Percentiles rank a stretch among this genome's conserved stretches.
phyloP scores from a whole-genome alignment of 2,797 vertebrate genomes.

The Sebastes oblongus region DNA sequence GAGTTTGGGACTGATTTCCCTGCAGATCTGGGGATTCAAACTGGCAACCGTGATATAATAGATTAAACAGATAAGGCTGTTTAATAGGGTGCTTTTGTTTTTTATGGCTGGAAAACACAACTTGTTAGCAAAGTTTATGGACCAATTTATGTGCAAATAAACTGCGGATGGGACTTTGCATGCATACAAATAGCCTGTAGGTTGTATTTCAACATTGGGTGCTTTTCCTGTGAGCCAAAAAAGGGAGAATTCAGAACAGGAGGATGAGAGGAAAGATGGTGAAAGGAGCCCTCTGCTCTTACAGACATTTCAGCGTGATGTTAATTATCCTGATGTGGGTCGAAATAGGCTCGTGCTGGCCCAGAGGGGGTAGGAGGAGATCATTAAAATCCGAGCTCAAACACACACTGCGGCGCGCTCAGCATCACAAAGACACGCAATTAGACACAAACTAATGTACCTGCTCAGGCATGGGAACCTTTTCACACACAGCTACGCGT shows the following conservation, averaged over 20 bases:
- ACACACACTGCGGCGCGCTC: conserved; percentile 25
- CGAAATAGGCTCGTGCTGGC: conserved; percentile 60
- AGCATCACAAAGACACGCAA: conserved; percentile 50
- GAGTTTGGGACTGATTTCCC: conserved; percentile 28
- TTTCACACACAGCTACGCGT: conserved; percentile 7
- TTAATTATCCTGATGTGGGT: conserved; percentile 82
- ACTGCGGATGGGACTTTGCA: conserved; percentile 20
- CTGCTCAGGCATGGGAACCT: conserved; percentile 37
- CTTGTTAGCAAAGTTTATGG: conserved; percentile 63
- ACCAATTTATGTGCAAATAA: conserved; percentile 68
- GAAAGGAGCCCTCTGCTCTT: conserved; percentile 45
- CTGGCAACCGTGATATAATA: conserved; percentile 40
- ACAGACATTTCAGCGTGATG: conserved; percentile 69
- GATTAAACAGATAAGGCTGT: conserved; percentile 23
- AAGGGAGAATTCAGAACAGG: conserved; percentile 3
- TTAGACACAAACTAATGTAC: conserved; percentile 50
- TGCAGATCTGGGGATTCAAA: conserved; percentile 48
- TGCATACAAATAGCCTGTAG: conserved; percentile 47
- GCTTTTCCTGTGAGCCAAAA: conserved; percentile 26
- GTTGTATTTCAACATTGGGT: conserved; percentile 49
- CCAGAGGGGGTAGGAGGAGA: conserved; percentile 65
- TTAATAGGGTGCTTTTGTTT: conserved; percentile 52
- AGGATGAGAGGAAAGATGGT: conserved; percentile 30
- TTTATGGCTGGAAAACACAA: conserved; percentile 60
- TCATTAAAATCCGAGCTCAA: conserved; percentile 69